Evolutionary conservation across 2,113 vertebrate genomes (phyloP).

Genomic region (Cynopterus brachyotis): DNA sequence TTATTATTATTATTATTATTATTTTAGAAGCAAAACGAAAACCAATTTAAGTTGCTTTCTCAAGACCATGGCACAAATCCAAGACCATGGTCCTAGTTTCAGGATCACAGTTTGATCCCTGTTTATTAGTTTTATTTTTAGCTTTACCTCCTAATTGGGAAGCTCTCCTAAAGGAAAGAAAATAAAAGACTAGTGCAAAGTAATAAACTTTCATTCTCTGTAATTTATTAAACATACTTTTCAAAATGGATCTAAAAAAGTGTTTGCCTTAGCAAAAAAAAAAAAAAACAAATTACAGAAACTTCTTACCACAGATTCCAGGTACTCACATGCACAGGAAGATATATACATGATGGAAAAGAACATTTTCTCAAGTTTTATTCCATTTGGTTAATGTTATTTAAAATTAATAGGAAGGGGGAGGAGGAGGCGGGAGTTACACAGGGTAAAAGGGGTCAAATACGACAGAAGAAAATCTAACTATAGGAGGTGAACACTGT

Average conservation of each 20-base stretch:
- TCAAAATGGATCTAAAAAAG: conserved; percentile 10
- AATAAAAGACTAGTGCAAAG: background rate
- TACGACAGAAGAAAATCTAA: too few relatives aligned
- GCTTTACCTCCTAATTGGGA: background rate
- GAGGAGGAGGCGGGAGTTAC: too few relatives aligned
- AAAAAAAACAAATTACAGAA: background rate
- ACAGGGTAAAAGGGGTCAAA: too few relatives aligned
- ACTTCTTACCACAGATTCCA: background rate
- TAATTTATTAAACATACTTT: background rate
- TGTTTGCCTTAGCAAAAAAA: background rate
- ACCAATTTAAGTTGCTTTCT: conserved; percentile 26
- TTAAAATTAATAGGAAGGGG: background rate
- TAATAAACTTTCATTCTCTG: background rate
- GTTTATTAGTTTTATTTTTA: background rate
- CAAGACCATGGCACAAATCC: background rate
- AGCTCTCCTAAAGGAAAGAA: background rate
- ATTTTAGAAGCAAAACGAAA: background rate
- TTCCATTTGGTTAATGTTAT: background rate
- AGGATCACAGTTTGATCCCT: background rate
- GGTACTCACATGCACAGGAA: background rate
- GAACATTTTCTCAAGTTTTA: background rate
- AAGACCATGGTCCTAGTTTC: conserved; percentile 6
- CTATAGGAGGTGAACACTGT: too few relatives aligned
- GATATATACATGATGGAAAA: background rate
- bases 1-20: background rate